Evolutionary conservation across 64 coral and sea anemone species (phyloP), one percentile per base, ranked within the genome.

Genomic region (Pachyseris speciosa): DNA sequence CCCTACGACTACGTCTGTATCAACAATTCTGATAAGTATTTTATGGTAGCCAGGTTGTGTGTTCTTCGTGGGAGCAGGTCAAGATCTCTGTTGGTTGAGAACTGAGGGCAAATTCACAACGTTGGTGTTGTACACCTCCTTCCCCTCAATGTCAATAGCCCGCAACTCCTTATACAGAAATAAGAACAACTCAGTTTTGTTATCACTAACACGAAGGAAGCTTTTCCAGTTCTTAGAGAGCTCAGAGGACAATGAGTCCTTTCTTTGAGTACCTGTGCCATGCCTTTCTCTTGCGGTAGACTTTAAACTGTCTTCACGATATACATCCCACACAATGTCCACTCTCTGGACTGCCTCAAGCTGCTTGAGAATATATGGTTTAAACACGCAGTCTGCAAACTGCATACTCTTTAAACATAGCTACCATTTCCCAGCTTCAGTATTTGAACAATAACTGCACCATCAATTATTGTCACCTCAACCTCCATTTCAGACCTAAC

Each of bases 121-220:
- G 2, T 68, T 15, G 12, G 65, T 68, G 28, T 27, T 32, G 10
- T 69, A 44, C 75, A 83, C 17, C 17, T 83, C 89, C n/a, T 80
- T 32, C 0, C 64, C 19, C 5, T 65, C 90, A 38, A 79, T 41
- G 17, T 53, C 68, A 27, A n/a, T 70, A 13, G 26, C 36, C 17
- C 0, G 24, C 22, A 83, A 29, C 37, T 38, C 73, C 39, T 87
- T 64, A 0, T 84, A 69, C 38, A 87, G 72, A 63, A 94, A 71
- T 72, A 41, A 20, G 66, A 89, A 89, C 1, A 94, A 76, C 83
- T 94, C 30, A 27, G n/a, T 74, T 42, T 94, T 94, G 69, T 94
- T 94, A 4, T 71, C 67, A 51, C 83, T 52, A 37, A 84, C 92
- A 31, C 49, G 34, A 22, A 87, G 38, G 16, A 90, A 85, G 26